phyloP scores from a whole-genome alignment of 1,140 invertebrate genomes.

The Sycobia sp. region DNA sequence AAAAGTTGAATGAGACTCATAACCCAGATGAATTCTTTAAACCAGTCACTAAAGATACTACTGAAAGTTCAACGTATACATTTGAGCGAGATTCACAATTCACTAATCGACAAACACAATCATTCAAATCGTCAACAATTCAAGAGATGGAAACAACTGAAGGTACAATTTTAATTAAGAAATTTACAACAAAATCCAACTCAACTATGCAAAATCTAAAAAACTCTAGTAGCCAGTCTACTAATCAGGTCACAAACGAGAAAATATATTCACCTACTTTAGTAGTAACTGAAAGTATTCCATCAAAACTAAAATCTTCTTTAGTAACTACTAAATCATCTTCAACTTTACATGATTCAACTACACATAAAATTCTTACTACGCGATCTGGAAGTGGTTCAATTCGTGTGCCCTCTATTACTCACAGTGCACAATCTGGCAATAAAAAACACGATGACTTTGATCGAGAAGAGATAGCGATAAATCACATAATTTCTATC shows the following conservation, averaged over 20 bases:
- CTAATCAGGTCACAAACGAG: neutral
- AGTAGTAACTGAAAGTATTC: neutral
- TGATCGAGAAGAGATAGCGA: conserved; percentile 56
- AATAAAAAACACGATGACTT: conserved; percentile 52
- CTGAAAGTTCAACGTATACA: neutral
- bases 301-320: conserved; percentile 37
- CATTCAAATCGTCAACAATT: neutral
- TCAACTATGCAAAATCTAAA: neutral
- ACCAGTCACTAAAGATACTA: conserved; percentile 35
- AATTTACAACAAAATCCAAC: neutral
- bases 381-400: conserved; percentile 45
- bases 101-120: neutral
- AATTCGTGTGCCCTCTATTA: conserved; percentile 63
- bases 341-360: conserved; percentile 7
- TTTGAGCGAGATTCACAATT: neutral
- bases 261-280: neutral
- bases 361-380: conserved; percentile 46
- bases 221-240: neutral
- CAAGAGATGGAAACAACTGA: neutral
- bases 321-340: conserved; percentile 27
- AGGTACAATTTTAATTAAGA: neutral
- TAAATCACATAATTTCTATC: conserved; percentile 70
- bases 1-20: conserved; percentile 61
- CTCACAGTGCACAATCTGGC: conserved; percentile 54
- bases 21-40: conserved; percentile 66